These are phyloP conservation scores for Pseudonaja textilis DNA, from an alignment of 2,113 vertebrate species.

Conservation along the genomic window DNA sequence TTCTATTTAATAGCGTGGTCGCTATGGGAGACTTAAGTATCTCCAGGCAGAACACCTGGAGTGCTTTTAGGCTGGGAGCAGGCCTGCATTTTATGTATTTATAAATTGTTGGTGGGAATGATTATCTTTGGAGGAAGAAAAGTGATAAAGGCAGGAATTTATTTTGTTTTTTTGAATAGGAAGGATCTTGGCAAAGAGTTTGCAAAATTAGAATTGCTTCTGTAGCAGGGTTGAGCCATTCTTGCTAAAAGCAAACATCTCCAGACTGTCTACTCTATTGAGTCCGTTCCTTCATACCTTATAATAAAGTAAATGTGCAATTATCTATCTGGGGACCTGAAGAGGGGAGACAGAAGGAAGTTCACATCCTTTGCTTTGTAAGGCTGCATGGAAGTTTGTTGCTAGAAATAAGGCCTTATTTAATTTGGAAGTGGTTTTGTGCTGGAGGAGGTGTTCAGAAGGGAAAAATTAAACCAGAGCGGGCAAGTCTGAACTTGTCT, in stretches of 20 bases:
- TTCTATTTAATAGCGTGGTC: not conserved
- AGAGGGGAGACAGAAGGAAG: slow-evolving; percentile 32
- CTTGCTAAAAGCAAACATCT: not conserved
- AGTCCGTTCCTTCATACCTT: not conserved
- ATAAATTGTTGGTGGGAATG: not conserved
- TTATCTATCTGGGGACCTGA: slow-evolving; percentile 39
- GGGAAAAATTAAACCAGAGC: not conserved
- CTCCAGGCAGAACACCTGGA: not conserved
- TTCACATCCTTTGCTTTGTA: slow-evolving; percentile 36
- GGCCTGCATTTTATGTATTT: not conserved
- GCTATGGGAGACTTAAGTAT: not conserved
- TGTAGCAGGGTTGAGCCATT: not conserved
- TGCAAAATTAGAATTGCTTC: not conserved
- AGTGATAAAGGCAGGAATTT: not conserved
- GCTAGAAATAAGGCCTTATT: not conserved
- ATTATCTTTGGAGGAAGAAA: not conserved
- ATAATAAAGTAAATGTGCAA: slow-evolving; percentile 30
- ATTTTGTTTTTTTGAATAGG: not conserved
- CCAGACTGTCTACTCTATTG: not conserved
- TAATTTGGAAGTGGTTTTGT: not conserved
- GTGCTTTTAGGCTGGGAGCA: not conserved
- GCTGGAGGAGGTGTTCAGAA: not conserved
- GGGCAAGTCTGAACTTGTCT: slow-evolving; percentile 62
- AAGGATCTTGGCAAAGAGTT: not conserved
- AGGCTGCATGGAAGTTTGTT: slow-evolving; percentile 33